A percentile compares a stretch with the other conserved stretches of the same genome.
phyloP scores from a whole-genome alignment of 23 tunicate genomes.

The Styela clava region DNA sequence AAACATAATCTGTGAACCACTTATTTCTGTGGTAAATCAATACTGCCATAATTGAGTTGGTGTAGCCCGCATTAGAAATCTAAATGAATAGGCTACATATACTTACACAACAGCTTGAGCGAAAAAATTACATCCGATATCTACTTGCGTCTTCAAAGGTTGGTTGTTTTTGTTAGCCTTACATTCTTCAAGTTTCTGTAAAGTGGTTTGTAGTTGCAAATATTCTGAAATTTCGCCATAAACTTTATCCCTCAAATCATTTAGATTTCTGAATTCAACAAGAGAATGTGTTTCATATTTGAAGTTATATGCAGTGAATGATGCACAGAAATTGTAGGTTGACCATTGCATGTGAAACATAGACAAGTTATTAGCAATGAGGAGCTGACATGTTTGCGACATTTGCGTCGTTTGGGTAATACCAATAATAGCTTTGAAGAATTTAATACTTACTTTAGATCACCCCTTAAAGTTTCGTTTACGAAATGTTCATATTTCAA shows the following conservation, averaged over 20 bases:
- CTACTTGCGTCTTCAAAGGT: conserved; percentile 73
- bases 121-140: conserved; percentile 78
- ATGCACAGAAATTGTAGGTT: too few relatives aligned
- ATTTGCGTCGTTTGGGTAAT: too few relatives aligned
- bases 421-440: too few relatives aligned
- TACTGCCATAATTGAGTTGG: too few relatives aligned
- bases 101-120: conserved; percentile 89
- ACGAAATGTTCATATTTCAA: conserved; percentile 37
- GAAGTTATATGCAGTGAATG: background rate
- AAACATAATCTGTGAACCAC: too few relatives aligned
- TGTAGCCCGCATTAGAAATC: too few relatives aligned
- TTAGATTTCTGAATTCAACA: conserved; percentile 50
- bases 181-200: conserved; percentile 27
- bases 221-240: conserved; percentile 85
- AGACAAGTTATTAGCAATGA: too few relatives aligned
- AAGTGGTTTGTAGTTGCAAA: conserved; percentile 51
- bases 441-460: conserved; percentile 45
- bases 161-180: background rate
- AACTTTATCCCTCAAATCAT: conserved; percentile 43
- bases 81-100: too few relatives aligned
- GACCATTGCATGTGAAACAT: too few relatives aligned
- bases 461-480: conserved; percentile 37
- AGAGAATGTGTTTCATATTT: background rate
- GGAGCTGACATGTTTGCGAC: too few relatives aligned
- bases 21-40: too few relatives aligned